Conservation (phyloP, 2,797 vertebrate species). For the Gobio occitaniae region DNA sequence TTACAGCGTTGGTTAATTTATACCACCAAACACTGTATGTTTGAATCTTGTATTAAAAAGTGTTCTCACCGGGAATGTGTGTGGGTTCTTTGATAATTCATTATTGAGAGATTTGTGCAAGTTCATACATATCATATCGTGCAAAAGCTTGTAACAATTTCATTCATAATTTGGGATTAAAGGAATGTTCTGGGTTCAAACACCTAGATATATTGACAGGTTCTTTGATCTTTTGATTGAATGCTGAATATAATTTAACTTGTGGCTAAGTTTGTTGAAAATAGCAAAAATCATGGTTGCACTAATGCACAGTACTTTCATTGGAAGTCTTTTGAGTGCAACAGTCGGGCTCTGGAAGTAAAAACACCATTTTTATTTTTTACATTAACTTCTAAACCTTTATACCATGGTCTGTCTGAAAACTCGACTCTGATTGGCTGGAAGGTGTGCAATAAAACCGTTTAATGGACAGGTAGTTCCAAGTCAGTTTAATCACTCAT, state of each 20-base stretch:
- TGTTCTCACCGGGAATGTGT: slow-evolving; percentile 76
- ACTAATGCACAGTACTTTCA: not conserved
- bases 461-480: too few relatives aligned
- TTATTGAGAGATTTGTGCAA: not conserved
- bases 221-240: not conserved
- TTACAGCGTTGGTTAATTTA: slow-evolving; percentile 71
- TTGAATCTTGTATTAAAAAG: slow-evolving; percentile 76
- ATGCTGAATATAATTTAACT: not conserved
- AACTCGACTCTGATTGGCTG: too few relatives aligned
- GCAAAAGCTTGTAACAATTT: not conserved
- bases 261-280: not conserved
- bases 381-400: too few relatives aligned
- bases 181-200: not conserved
- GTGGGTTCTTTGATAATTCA: slow-evolving; percentile 32
- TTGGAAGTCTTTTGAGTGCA: not conserved
- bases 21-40: slow-evolving; percentile 76
- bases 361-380: not conserved
- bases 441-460: too few relatives aligned
- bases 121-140: not conserved
- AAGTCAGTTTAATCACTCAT: too few relatives aligned
- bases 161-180: not conserved
- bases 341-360: not conserved
- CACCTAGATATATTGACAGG: not conserved
- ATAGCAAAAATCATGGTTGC: not conserved
- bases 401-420: too few relatives aligned